Evolutionary conservation across 2,113 vertebrate species (phyloP), one percentile per base, ranked within the genome.

Genomic region (Pachycephala philippinensis): DNA sequence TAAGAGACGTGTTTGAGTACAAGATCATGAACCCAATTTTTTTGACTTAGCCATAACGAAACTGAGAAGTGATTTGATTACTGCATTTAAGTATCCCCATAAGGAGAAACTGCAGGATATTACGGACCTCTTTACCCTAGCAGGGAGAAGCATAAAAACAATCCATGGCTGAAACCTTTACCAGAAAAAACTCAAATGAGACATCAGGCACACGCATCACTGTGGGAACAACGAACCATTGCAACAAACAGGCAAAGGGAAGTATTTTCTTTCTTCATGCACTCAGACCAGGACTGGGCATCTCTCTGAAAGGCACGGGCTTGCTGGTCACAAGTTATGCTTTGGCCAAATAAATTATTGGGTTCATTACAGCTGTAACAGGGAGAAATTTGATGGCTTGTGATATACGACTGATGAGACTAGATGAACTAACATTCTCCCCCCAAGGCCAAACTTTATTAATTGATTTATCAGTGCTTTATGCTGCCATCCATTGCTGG

Each of bases 381-480:
- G 65, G n/a, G 24, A 85, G 44, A 82, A 80, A 88, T 80, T 11
- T 91, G 77, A 70, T 70, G 35, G 69, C 12, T 72, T 56, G n/a
- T 95, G 70, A 93, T 85, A 49, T 30, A 93, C 13, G 45, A 83
- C 71, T 87, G 74, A 56, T 57, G 45, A 85, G 50, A 87, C 9
- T 20, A 66, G 50, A 90, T 63, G 84, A 94, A 89, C 49, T 53
- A 93, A 82, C 40, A 61, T 78, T 13, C 15, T 53, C 8, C 16
- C 39, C 39, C 26, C 27, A 53, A 53, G 33, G 75, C 59, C 84
- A 82, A 95, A 87, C 54, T 92, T 84, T 79, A 87, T 91, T 89
- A 87, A 89, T 83, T 33, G 31, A 95, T 86, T 85, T 95, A 91
- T 87, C 3, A 10, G 50, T 74, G 82, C 28, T 92, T 91, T 88